phyloP scores from a whole-genome alignment of 2,797 vertebrate genomes.

The Sebastes trivittatus region DNA sequence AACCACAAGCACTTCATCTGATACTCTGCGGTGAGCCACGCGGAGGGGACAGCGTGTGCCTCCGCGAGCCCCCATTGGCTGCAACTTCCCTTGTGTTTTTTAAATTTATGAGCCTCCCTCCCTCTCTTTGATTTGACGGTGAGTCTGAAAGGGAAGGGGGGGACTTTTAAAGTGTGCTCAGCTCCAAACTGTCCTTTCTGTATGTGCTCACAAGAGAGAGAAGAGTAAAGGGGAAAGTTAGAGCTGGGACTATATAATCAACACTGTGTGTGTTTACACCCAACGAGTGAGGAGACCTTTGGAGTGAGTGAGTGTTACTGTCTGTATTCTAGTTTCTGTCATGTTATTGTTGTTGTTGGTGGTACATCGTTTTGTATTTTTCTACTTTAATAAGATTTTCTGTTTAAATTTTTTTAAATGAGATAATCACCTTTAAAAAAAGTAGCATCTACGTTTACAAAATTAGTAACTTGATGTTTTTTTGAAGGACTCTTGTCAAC shows the following conservation, averaged over 20 bases:
- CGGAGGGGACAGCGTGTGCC: constrained; percentile 70
- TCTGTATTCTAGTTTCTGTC: neutral
- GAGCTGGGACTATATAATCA: constrained; percentile 33
- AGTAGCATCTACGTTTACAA: neutral
- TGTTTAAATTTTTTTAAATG: neutral
- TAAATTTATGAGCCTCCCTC: constrained; percentile 62
- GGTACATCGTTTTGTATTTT: neutral
- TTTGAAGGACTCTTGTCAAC: neutral
- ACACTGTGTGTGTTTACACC: constrained; percentile 24
- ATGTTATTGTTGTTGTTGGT: neutral
- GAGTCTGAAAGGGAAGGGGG: constrained; percentile 70
- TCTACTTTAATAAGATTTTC: neutral
- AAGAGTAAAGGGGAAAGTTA: constrained; percentile 43
- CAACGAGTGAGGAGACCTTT: constrained; percentile 15
- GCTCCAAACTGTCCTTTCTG: constrained; percentile 31
- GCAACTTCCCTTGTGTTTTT: constrained; percentile 47
- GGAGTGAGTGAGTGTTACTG: constrained; percentile 61
- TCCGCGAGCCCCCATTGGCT: constrained; percentile 67
- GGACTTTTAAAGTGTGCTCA: constrained; percentile 70
- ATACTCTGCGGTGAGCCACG: constrained; percentile 80
- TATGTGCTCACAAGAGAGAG: constrained; percentile 50
- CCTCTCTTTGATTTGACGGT: constrained; percentile 75
- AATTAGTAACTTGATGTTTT: neutral
- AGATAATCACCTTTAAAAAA: neutral
- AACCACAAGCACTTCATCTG: constrained; percentile 87